phyloP scores from a whole-genome alignment of 2,888 invertebrate genomes.

The Dolichomitus sp. region DNA sequence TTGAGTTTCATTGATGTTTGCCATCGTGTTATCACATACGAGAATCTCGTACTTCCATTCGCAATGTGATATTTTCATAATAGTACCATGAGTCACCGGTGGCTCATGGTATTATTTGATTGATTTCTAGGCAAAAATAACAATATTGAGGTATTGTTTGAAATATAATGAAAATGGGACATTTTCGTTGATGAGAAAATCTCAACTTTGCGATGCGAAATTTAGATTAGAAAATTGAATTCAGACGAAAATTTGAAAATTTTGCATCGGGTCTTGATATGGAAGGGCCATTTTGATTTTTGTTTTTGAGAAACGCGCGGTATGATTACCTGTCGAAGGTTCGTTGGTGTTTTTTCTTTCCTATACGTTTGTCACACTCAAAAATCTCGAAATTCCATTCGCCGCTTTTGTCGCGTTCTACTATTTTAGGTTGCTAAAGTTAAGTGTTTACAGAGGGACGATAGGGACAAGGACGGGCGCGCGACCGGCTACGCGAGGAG shows the following conservation, averaged over 20 bases:
- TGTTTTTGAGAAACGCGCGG: not conserved
- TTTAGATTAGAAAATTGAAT: not conserved
- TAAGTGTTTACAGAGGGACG: constrained; percentile 7
- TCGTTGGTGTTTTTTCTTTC: not conserved
- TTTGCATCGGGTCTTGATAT: not conserved
- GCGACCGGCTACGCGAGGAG: constrained; percentile 50
- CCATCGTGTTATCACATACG: not conserved
- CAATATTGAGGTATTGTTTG: not conserved
- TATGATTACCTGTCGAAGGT: constrained; percentile 9
- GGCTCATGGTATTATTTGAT: no score
- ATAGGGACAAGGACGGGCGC: not conserved
- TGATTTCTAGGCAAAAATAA: not conserved
- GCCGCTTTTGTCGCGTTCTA: not conserved
- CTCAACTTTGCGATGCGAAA: no score
- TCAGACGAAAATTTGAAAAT: not conserved
- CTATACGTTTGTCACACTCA: not conserved
- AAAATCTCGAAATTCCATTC: not conserved
- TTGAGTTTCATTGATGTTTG: not conserved
- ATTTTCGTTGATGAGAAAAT: no score
- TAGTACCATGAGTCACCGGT: not conserved
- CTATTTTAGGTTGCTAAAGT: not conserved
- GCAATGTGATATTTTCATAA: not conserved
- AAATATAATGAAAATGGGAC: not conserved
- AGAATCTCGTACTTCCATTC: not conserved
- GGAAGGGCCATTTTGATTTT: not conserved